Conservation (phyloP, 2,888 invertebrate species). For the Siphlonurus alternatus region DNA sequence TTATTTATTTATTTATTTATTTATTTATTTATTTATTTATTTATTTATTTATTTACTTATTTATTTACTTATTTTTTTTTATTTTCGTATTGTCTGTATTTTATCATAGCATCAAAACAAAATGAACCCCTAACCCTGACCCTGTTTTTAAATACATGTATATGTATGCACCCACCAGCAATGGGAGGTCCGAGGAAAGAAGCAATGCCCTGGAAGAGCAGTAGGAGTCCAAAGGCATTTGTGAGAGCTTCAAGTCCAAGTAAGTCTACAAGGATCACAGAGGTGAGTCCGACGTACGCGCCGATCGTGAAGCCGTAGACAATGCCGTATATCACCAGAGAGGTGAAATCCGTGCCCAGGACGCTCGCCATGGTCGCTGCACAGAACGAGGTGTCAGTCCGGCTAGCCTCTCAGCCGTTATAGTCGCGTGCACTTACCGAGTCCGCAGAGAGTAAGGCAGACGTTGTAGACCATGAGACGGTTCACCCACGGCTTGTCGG, state of each 20-base stretch:
- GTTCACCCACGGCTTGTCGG: slow-evolving; percentile 83
- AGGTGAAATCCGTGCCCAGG: slow-evolving; percentile 50
- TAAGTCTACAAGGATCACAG: slow-evolving; percentile 86
- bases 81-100: too few species aligned
- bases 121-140: too few species aligned
- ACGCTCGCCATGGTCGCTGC: slow-evolving; percentile 66
- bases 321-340: slow-evolving; percentile 58
- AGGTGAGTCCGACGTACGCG: slow-evolving; percentile 92
- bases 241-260: slow-evolving; percentile 83
- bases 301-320: slow-evolving; percentile 84
- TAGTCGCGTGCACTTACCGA: slow-evolving; percentile 41
- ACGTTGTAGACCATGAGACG: slow-evolving; percentile 77
- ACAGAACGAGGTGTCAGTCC: slow-evolving; percentile 16
- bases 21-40: too few species aligned
- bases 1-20: too few species aligned
- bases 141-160: too few species aligned
- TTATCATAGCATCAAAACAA: too few species aligned
- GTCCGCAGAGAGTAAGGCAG: slow-evolving; percentile 73
- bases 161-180: slow-evolving; percentile 51
- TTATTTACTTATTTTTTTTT: too few species aligned
- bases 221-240: slow-evolving; percentile 84
- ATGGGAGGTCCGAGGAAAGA: slow-evolving; percentile 85
- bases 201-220: slow-evolving; percentile 88
- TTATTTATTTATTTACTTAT: too few species aligned
- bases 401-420: neutral